Evolutionary conservation across 2,888 invertebrate genomes (phyloP).

Genomic region (Agrotis puta): DNA sequence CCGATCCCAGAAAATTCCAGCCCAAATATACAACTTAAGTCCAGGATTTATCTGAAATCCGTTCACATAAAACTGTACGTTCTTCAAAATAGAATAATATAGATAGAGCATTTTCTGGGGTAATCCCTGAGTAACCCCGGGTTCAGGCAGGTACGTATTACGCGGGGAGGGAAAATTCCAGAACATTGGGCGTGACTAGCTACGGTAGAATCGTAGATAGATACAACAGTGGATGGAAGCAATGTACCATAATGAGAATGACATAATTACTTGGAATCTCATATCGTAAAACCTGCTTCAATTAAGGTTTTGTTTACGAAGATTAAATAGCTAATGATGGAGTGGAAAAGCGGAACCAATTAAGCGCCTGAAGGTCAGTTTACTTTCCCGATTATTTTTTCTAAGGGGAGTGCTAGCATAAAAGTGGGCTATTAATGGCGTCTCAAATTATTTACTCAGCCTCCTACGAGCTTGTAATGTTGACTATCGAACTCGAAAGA

Average conservation of each 20-base stretch:
- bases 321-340: slow-evolving; percentile 71
- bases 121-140: slow-evolving; percentile 26
- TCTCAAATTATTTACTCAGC: slow-evolving; percentile 51
- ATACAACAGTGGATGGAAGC: slow-evolving; percentile 10
- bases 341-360: slow-evolving; percentile 79
- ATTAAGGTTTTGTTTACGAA: slow-evolving; percentile 75
- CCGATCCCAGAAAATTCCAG: neutral
- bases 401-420: slow-evolving; percentile 74
- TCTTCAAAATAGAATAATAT: slow-evolving; percentile 37
- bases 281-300: slow-evolving; percentile 66
- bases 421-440: slow-evolving; percentile 60
- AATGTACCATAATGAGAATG: slow-evolving; percentile 10
- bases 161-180: slow-evolving; percentile 31
- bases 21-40: slow-evolving; percentile 13
- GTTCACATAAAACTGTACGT: slow-evolving; percentile 27
- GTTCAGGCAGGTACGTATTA: slow-evolving; percentile 30
- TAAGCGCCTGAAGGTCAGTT: slow-evolving; percentile 82
- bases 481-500: slow-evolving; percentile 2
- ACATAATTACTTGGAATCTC: slow-evolving; percentile 48
- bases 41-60: slow-evolving; percentile 29
- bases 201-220: slow-evolving; percentile 2
- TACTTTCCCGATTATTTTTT: slow-evolving; percentile 86
- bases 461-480: slow-evolving; percentile 8
- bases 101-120: slow-evolving; percentile 29
- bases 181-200: slow-evolving; percentile 33